Evolutionary conservation across 2,797 vertebrate species (phyloP), one percentile per base, ranked within the genome.

Genomic region (Falco cherrug): DNA sequence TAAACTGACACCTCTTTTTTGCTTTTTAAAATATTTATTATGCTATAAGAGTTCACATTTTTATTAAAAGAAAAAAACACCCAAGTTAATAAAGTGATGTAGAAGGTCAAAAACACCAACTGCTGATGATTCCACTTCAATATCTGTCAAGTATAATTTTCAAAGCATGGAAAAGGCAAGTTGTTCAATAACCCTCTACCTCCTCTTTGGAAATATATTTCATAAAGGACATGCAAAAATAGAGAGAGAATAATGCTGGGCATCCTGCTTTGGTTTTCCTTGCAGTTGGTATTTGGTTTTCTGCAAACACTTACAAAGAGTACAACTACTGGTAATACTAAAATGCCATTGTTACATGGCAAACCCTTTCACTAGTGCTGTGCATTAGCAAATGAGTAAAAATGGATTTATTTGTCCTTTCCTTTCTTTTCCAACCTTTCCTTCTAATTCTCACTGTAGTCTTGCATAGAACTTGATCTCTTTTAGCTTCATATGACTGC

Each of bases 211-310:
- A 90, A 87, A 87, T 78, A 16, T 9, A 35, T 74, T 82, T 67
- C n/a, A 21, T 48, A 54, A 74, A 65, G 51, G 8, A n/a, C n/a
- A 41, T 59, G 16, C 29, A 59, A 39, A 90, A 90, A n/a, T 57
- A 68, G 1, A 43, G 5, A 77, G 14, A 69, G 15, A 20, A 90
- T 25, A 47, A 67, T 35, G 48, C 21, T 54, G 25, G 7, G 9
- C 41, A 45, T 50, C 53, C 39, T 83, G 8, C 20, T 41, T 85
- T 50, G 14, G 14, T 65, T 81, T 67, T 65, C 53, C 24, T 56
- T 54, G 4, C 39, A 75, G 18, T 19, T 1, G 0, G 6, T 37
- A 28, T 79, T 83, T 0, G 0, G 10, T 10, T 75, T 83, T 83
- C 45, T 84, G 18, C 31, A 53, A 89, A 33, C 21, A 50, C 18